phyloP scores from a whole-genome alignment of 1,140 invertebrate genomes.

The Acromyrmex heyeri region DNA sequence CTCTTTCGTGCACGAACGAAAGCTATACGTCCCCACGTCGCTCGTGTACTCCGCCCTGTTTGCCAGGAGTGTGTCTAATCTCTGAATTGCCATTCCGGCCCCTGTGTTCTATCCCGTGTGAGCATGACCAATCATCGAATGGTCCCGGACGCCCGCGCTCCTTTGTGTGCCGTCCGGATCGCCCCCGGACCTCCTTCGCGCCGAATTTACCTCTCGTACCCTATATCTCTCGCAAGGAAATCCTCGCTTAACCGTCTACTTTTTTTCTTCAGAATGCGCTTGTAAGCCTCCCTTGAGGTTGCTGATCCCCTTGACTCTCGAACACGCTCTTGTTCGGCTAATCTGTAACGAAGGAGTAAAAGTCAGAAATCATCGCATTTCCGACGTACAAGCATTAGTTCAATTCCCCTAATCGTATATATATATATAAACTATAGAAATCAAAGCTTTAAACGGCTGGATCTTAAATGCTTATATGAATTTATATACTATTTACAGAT shows the following conservation, averaged over 20 bases:
- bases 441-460: too few species aligned
- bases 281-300: background rate
- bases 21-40: conserved; percentile 7
- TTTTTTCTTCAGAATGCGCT: background rate
- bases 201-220: conserved; percentile 40
- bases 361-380: background rate
- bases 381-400: background rate
- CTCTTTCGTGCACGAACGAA: background rate
- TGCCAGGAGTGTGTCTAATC: conserved; percentile 68
- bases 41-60: conserved; percentile 3
- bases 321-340: background rate
- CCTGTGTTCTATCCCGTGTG: conserved; percentile 57
- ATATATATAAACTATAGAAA: too few species aligned
- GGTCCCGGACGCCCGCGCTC: conserved; percentile 45
- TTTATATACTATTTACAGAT: too few species aligned
- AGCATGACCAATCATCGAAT: conserved; percentile 72
- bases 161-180: conserved; percentile 41
- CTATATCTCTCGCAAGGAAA: conserved; percentile 6
- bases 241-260: background rate
- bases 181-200: conserved; percentile 41
- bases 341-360: background rate
- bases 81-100: conserved; percentile 65
- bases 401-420: background rate
- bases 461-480: too few species aligned
- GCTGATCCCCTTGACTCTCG: background rate